Evolutionary conservation across 1,140 invertebrate genomes (phyloP).

Genomic region (Homarus americanus): DNA sequence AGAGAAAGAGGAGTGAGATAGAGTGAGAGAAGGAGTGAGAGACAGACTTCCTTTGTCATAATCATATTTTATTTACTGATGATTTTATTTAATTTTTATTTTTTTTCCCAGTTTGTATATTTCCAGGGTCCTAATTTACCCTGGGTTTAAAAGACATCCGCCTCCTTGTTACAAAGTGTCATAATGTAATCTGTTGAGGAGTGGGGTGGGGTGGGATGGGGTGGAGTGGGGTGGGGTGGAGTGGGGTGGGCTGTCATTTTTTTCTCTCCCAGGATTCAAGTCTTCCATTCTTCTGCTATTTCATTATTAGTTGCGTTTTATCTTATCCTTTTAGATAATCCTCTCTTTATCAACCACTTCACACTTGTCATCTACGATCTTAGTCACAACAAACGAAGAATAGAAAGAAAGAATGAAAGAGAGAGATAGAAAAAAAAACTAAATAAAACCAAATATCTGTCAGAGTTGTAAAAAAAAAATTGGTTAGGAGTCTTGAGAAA

Average conservation of each 20-base stretch:
- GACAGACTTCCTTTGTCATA: no score
- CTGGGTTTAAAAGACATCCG: not conserved
- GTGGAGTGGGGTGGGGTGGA: no score
- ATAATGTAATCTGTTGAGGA: not conserved
- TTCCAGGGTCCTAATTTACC: not conserved
- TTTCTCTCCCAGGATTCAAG: not conserved
- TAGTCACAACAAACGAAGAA: not conserved
- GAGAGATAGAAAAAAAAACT: not conserved
- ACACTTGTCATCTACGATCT: not conserved
- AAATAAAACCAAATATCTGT: not conserved
- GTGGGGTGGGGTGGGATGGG: no score
- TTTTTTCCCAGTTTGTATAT: no score
- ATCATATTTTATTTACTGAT: not conserved
- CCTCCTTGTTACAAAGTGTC: not conserved
- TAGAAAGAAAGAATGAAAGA: not conserved
- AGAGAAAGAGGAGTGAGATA: no score
- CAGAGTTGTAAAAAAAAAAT: not conserved
- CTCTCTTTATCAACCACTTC: not conserved
- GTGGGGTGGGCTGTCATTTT: not conserved
- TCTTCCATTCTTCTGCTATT: not conserved
- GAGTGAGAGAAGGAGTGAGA: no score
- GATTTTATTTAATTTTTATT: no score
- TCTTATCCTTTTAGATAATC: not conserved
- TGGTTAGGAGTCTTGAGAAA: not conserved
- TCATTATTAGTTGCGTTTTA: not conserved